Base-by-base conservation (phyloP, 2,797 vertebrate species). In the Labroides dimidiatus region DNA sequence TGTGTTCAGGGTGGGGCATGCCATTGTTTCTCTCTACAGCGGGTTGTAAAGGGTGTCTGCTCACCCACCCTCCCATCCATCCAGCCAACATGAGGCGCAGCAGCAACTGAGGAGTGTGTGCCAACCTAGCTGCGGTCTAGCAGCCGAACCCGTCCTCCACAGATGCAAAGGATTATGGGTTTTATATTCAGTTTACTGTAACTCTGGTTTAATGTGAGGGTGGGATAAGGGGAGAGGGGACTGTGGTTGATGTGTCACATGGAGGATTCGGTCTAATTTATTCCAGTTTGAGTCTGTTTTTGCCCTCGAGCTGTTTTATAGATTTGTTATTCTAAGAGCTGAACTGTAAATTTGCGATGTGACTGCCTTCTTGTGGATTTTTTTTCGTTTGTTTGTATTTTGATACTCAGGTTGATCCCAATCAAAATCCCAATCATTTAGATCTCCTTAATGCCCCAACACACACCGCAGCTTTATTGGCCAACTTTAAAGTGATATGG, bases 91-190 rank as follows among this genome's bases (percentile, higher is more conserved):
- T 81, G 63, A 82, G 56, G 68, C 79, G 73, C 33, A 49, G 72
- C 73, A 72, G 71, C 69, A 52, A 64, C 82, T 43, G 53, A 15
- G 24, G 77, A 63, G 75, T 59, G 80, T 76, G 77, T 86, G 86
- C 85, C 89, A 90, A 82, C 57, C 77, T 62, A 57, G 16, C 71
- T 69, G 86, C 51, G 86, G 84, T 86, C 39, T 7, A 33, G 48
- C 64, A 73, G 63, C 62, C 24, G 27, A 79, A 74, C 21, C 36
- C 10, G 14, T 73, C 77, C 56, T 10, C 19, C 81, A 78, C 90
- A 93, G 81, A 92, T 92, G 92, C 88, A 87, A 84, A 51, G 84
- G 79, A 92, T 94, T 90, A 92, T 88, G 82, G 84, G 75, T 85
- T 88, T 87, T 87, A 77, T 88, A 83, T 77, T 69, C 82, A 83